Percentiles rank a stretch among this genome's conserved stretches.
phyloP scores from a whole-genome alignment of 2,113 vertebrate genomes.

The Colistium nudipinnis region DNA sequence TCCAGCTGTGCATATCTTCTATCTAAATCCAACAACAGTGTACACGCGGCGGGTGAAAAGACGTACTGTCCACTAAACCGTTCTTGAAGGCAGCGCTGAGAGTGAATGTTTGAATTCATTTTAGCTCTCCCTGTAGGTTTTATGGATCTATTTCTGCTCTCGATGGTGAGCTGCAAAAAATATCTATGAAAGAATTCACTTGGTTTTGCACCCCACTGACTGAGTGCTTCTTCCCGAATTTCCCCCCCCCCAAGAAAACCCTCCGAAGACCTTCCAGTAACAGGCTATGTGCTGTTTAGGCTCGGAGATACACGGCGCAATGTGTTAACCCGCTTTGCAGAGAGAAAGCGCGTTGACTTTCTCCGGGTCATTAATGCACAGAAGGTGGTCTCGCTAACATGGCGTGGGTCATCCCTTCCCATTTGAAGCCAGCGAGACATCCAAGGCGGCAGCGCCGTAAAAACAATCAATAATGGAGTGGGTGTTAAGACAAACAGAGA shows the following conservation, averaged over 20 bases:
- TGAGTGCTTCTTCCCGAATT: constrained; percentile 37
- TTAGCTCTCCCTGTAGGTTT: constrained; percentile 23
- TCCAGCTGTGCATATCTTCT: constrained; percentile 46
- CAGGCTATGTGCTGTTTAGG: constrained; percentile 51
- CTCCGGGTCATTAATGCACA: constrained; percentile 72
- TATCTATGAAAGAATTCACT: constrained; percentile 34
- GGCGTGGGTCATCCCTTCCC: constrained; percentile 54
- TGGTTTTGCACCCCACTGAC: constrained; percentile 34
- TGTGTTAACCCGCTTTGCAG: constrained; percentile 42
- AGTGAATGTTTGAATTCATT: constrained; percentile 20
- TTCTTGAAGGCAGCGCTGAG: constrained; percentile 19
- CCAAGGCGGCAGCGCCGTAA: constrained; percentile 41
- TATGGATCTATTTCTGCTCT: constrained; percentile 34
- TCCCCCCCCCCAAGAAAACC: constrained; percentile 45
- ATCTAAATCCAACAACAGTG: constrained; percentile 10
- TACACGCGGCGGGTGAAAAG: constrained; percentile 8
- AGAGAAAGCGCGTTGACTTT: constrained; percentile 45
- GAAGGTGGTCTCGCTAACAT: constrained; percentile 63
- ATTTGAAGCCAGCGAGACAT: constrained; percentile 54
- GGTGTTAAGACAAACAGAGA: constrained; percentile 33
- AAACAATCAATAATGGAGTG: constrained; percentile 57
- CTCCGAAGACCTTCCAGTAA: constrained; percentile 73
- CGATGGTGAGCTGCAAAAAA: constrained; percentile 42
- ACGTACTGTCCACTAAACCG: constrained; percentile 3
- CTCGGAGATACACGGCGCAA: constrained; percentile 44